phyloP scores from a whole-genome alignment of 1,140 invertebrate genomes.

The Plectrocnemia conspersa region DNA sequence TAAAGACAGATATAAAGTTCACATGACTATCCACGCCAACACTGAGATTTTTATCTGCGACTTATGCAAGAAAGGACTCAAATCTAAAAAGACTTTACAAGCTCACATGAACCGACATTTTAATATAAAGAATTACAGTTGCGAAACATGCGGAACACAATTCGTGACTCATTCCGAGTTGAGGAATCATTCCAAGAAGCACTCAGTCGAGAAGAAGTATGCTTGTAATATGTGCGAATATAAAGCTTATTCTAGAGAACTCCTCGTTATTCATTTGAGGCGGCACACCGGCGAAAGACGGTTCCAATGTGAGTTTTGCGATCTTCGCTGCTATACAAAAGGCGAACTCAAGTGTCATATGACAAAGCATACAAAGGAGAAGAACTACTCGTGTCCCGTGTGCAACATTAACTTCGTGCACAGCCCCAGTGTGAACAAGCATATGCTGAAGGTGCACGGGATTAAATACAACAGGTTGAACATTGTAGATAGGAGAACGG shows the following conservation, averaged over 20 bases:
- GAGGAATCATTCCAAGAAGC: constrained; percentile 45
- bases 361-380: constrained; percentile 53
- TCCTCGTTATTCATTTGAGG: constrained; percentile 46
- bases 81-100: constrained; percentile 43
- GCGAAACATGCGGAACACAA: constrained; percentile 47
- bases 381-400: constrained; percentile 54
- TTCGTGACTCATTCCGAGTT: constrained; percentile 48
- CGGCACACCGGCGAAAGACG: constrained; percentile 47
- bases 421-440: constrained; percentile 47
- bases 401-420: constrained; percentile 51
- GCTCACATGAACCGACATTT: constrained; percentile 47
- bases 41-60: constrained; percentile 39
- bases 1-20: constrained; percentile 15
- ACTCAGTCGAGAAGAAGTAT: constrained; percentile 40
- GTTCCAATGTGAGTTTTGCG: constrained; percentile 45
- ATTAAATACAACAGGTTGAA: constrained; percentile 45
- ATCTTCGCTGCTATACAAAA: constrained; percentile 43
- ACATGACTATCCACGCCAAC: constrained; percentile 23
- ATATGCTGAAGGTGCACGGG: constrained; percentile 45
- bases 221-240: constrained; percentile 50
- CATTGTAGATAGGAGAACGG: constrained; percentile 25
- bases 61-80: constrained; percentile 43
- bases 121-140: constrained; percentile 48
- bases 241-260: constrained; percentile 48
- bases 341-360: constrained; percentile 46